Conservation (phyloP, 2,888 invertebrate species). For the Ormyrus labotus region DNA sequence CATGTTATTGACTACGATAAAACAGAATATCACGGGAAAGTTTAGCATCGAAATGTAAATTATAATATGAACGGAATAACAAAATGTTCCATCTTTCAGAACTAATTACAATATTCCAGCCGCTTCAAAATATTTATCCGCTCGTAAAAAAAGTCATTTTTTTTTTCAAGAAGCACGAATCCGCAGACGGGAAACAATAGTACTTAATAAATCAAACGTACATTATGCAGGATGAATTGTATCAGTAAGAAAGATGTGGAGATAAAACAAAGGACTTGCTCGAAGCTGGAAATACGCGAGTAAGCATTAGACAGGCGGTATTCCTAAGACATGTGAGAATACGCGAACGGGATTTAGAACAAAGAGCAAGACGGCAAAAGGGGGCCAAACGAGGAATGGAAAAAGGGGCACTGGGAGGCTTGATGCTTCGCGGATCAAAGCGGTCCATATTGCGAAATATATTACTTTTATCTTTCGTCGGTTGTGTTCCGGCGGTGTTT, state of each 20-base stretch:
- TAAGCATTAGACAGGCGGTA: background rate
- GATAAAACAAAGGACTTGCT: background rate
- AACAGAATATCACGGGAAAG: too few relatives aligned
- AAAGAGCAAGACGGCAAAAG: background rate
- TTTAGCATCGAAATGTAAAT: too few relatives aligned
- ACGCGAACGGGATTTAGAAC: background rate
- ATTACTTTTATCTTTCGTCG: constrained; percentile 59
- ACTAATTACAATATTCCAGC: too few relatives aligned
- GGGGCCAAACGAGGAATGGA: background rate
- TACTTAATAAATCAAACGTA: too few relatives aligned
- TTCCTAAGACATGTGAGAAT: constrained; percentile 3
- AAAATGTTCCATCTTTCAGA: too few relatives aligned
- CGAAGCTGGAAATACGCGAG: background rate
- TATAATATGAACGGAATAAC: too few relatives aligned
- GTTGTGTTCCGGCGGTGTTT: constrained; percentile 31
- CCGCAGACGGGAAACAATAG: too few relatives aligned
- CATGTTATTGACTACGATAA: too few relatives aligned
- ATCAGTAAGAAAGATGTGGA: background rate
- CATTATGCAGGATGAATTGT: too few relatives aligned
- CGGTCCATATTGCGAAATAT: constrained; percentile 58
- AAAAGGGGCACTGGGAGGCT: constrained; percentile 14
- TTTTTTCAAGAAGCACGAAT: too few relatives aligned
- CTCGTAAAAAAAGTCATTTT: too few relatives aligned
- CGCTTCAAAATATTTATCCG: too few relatives aligned
- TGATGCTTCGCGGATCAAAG: constrained; percentile 59